Evolutionary conservation across 1,140 invertebrate species (phyloP).

Genomic region (Diuraphis noxia): DNA sequence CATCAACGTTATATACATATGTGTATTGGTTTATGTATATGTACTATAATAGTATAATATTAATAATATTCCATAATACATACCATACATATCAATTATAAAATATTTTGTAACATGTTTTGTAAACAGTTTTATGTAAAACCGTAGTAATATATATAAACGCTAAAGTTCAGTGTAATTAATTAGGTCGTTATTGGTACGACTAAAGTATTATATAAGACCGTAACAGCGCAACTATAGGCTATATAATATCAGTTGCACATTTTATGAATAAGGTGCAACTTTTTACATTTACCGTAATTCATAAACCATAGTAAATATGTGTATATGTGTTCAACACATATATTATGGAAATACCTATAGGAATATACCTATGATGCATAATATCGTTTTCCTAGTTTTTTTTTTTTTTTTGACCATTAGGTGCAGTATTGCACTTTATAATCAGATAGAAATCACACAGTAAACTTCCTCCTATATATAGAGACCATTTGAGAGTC

Average conservation of each 20-base stretch:
- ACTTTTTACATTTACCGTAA: neutral
- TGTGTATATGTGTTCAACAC: no score
- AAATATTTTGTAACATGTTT: neutral
- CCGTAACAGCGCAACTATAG: neutral
- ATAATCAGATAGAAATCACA: no score
- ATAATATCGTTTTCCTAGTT: no score
- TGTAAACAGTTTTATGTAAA: constrained; percentile 11
- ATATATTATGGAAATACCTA: no score
- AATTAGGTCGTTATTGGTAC: neutral
- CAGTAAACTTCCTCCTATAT: no score
- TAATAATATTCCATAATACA: neutral
- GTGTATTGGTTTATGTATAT: neutral
- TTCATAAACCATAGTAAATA: neutral
- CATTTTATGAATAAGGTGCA: neutral
- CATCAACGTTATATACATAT: neutral
- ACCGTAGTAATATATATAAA: neutral
- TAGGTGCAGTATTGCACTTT: no score
- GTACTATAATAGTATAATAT: constrained; percentile 13
- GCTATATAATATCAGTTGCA: neutral
- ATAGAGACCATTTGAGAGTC: no score
- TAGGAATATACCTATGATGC: neutral
- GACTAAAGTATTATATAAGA: neutral
- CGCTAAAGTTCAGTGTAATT: neutral
- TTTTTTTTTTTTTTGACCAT: no score
- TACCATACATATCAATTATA: neutral